phyloP scores from a whole-genome alignment of 2,797 vertebrate genomes.

The Mus caroli region DNA sequence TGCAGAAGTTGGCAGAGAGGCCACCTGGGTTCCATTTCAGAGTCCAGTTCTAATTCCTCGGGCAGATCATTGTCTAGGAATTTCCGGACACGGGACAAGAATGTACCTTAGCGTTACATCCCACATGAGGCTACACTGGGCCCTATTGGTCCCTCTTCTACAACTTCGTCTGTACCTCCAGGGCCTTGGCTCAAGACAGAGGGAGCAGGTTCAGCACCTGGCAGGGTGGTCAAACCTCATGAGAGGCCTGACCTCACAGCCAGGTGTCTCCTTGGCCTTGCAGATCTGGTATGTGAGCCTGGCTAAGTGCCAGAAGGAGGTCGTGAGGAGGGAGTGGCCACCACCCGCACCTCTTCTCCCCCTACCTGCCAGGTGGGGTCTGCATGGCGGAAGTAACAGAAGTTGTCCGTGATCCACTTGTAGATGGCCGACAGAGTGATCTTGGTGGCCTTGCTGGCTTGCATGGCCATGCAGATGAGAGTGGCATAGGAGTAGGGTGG shows the following conservation, averaged over 20 bases:
- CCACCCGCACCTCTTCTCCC: constrained; percentile 47
- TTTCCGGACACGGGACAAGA: constrained; percentile 64
- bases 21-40: background rate
- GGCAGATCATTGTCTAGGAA: constrained; percentile 60
- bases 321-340: background rate
- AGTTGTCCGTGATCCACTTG: constrained; percentile 99
- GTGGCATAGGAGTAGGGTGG: constrained; percentile 98
- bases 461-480: constrained; percentile 99
- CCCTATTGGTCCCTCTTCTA: background rate
- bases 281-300: background rate
- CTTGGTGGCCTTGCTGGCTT: constrained; percentile 95
- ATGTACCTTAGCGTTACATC: background rate
- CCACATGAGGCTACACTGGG: background rate
- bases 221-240: background rate
- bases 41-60: background rate
- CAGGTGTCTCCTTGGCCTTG: background rate
- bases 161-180: background rate
- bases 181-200: background rate
- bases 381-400: constrained; percentile 97
- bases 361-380: constrained; percentile 98
- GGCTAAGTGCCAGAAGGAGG: background rate
- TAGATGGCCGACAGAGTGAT: constrained; percentile 98
- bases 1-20: background rate
- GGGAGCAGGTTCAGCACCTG: background rate
- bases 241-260: background rate